Evolutionary conservation across 1,140 invertebrate genomes (phyloP), one percentile per base, ranked within the genome.

Genomic region (Nephila pilipes): DNA sequence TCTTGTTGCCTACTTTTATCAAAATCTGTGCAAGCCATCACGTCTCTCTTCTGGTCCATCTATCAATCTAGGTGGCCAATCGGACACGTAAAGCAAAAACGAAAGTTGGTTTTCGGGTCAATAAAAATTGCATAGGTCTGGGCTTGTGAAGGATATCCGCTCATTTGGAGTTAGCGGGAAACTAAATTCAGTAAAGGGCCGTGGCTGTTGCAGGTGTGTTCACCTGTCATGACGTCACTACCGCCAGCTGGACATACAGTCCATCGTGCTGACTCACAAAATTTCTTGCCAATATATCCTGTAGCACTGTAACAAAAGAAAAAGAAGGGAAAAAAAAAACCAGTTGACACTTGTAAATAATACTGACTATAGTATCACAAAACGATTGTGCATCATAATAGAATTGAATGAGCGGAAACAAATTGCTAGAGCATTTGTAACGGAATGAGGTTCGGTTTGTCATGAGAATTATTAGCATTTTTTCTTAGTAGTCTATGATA

Each of bases 161-260:
- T 32, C 54, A 20, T 60, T 20, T 38, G 79, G 79, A 20, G 32
- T 80, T 46, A 22, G 29, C 54, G 46, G 83, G 29, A 85, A 57
- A 65, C n/a, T 25, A 25, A 65, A 83, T 25, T 81, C 8, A 38
- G 38, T 32, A 32, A 36, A 60, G 83, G 57, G 83, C 29, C 16
- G 0, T 20, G 32, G 80, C n/a, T 55, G 58, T 60, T 20, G 87
- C 87, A 88, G 87, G 87, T 88, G 38, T n/a, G 63, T 88, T 65
- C 57, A 87, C 85, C 85, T 88, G 63, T 16, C 87, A 36, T 88
- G 29, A 54, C n/a, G 20, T 69, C 38, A 54, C 60, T 69, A 69
- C 32, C 87, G 87, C 36, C 87, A 88, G 87, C 87, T 88, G 87
- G 87, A 88, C 87, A 88, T 6, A 55, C 38, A 54, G 38, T 18